Conservation (phyloP, 2,797 vertebrate species). For the Enteromius anoplus region DNA sequence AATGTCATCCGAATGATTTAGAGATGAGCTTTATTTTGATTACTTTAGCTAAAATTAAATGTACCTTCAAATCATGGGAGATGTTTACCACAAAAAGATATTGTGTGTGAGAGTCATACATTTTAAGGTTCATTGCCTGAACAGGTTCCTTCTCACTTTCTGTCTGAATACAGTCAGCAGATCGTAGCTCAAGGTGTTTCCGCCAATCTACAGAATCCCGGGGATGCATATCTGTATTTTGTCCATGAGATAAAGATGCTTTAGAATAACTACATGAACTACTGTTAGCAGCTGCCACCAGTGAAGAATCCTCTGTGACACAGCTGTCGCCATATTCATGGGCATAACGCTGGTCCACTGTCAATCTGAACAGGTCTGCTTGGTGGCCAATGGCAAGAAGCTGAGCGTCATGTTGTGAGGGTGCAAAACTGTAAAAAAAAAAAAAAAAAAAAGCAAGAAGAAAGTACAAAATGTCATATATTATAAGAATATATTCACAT, state of each 20-base stretch:
- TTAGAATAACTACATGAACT: conserved; percentile 2
- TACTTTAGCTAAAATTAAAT: conserved; percentile 26
- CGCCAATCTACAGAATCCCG: conserved; percentile 33
- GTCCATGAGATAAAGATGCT: conserved; percentile 5
- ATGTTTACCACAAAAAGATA: conserved; percentile 63
- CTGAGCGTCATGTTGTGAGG: conserved; percentile 67
- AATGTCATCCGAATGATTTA: conserved; percentile 40
- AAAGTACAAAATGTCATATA: not conserved
- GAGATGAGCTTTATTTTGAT: conserved; percentile 28
- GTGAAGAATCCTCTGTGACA: conserved; percentile 45
- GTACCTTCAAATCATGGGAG: conserved; percentile 39
- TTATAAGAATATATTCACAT: not conserved
- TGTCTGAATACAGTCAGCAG: conserved; percentile 1
- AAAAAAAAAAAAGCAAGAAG: not conserved
- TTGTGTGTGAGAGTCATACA: conserved; percentile 68
- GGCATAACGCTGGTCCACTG: conserved; percentile 79
- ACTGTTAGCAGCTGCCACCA: conserved; percentile 2
- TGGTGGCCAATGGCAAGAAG: conserved; percentile 73
- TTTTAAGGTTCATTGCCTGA: conserved; percentile 61
- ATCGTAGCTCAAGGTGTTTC: not conserved
- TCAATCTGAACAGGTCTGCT: conserved; percentile 78
- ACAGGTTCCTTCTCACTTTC: conserved; percentile 48
- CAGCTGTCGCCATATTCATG: conserved; percentile 79
- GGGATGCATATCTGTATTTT: conserved; percentile 22
- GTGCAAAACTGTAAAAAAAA: conserved; percentile 62